Evolutionary conservation across 2,888 invertebrate species (phyloP).

Genomic region (Lymantria dispar): DNA sequence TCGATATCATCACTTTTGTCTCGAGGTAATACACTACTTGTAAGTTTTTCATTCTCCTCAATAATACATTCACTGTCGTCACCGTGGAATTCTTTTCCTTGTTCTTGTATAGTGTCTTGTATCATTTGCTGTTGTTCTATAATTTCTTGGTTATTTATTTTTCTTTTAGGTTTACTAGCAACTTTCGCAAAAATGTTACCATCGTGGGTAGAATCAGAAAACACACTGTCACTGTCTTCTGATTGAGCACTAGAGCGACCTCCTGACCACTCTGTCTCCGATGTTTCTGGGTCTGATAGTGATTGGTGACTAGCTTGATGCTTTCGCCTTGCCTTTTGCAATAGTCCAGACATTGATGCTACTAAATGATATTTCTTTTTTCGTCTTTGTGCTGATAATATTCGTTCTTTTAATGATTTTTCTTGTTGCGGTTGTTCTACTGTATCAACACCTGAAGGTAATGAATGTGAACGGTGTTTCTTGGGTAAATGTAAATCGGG

Average conservation of each 20-base stretch:
- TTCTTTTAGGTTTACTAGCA: slow-evolving; percentile 67
- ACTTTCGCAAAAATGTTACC: slow-evolving; percentile 85
- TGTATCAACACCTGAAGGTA: slow-evolving; percentile 87
- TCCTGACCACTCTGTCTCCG: slow-evolving; percentile 87
- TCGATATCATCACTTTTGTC: slow-evolving; percentile 79
- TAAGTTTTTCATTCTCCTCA: slow-evolving; percentile 63
- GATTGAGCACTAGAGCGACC: slow-evolving; percentile 86
- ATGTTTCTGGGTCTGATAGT: slow-evolving; percentile 89
- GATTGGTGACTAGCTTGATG: slow-evolving; percentile 84
- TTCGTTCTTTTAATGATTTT: slow-evolving; percentile 72
- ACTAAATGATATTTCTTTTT: slow-evolving; percentile 92
- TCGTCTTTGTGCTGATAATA: slow-evolving; percentile 78
- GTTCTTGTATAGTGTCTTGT: slow-evolving; percentile 70
- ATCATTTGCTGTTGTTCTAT: slow-evolving; percentile 75
- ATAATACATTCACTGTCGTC: slow-evolving; percentile 57
- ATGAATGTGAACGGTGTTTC: slow-evolving; percentile 90
- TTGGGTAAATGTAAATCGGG: slow-evolving; percentile 91
- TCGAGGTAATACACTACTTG: slow-evolving; percentile 50
- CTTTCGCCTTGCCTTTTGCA: slow-evolving; percentile 91
- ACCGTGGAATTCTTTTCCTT: slow-evolving; percentile 62
- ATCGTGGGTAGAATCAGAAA: slow-evolving; percentile 86
- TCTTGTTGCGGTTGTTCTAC: slow-evolving; percentile 74
- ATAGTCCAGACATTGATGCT: slow-evolving; percentile 91
- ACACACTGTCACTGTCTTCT: slow-evolving; percentile 88
- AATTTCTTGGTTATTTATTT: slow-evolving; percentile 75